Evolutionary conservation across 2,888 invertebrate species (phyloP).

Genomic region (Metellina segmentata): DNA sequence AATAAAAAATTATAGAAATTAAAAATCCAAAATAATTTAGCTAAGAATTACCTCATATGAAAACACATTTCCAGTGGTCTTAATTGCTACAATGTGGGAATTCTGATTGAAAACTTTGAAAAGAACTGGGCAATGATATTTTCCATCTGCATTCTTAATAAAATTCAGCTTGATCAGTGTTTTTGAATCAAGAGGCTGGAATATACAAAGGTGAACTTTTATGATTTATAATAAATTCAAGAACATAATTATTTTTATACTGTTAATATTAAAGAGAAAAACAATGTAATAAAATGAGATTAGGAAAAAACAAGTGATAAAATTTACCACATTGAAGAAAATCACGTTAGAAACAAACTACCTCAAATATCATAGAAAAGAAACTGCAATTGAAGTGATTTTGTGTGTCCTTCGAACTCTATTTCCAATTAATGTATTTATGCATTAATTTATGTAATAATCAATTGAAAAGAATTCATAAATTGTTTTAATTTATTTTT

Average conservation of each 20-base stretch:
- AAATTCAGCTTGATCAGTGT: constrained; percentile 92
- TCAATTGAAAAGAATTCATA: neutral
- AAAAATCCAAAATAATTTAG: neutral
- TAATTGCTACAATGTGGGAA: constrained; percentile 94
- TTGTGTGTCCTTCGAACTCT: too few species aligned
- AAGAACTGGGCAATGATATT: constrained; percentile 92
- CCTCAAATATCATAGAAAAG: too few species aligned
- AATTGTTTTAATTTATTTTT: neutral
- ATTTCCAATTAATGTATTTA: neutral
- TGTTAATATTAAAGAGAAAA: too few species aligned
- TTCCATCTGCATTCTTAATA: constrained; percentile 88
- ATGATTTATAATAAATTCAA: too few species aligned
- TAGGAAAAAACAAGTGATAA: too few species aligned
- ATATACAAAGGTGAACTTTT: constrained; percentile 77
- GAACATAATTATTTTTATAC: too few species aligned
- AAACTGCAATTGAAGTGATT: too few species aligned
- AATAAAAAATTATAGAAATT: neutral
- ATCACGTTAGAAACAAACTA: too few species aligned
- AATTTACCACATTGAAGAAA: too few species aligned
- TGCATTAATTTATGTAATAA: neutral
- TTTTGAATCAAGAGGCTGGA: constrained; percentile 89
- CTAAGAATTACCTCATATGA: constrained; percentile 86
- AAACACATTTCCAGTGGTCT: constrained; percentile 96
- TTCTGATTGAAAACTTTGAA: constrained; percentile 96
- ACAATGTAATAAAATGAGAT: too few species aligned